Evolutionary conservation across 2,113 vertebrate species (phyloP), one percentile per base, ranked within the genome.

Genomic region (Tachycineta bicolor): DNA sequence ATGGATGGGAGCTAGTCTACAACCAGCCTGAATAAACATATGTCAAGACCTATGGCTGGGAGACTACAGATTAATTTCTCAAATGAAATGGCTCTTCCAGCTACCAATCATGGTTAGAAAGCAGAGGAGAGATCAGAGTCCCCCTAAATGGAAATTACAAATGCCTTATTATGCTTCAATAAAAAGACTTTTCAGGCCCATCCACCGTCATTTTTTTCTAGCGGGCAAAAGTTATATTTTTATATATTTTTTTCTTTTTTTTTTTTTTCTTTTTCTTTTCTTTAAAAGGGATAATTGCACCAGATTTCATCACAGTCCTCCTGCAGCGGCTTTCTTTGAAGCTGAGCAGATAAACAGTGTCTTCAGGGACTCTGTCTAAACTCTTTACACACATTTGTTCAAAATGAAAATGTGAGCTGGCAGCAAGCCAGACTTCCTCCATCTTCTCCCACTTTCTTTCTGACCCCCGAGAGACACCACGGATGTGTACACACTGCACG

Each of bases 371-470:
- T 71, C 67, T 9, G 4, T 41, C 62, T 85, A 96, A 94, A 91
- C 50, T 91, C 69, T 69, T 93, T 95, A 93, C 41, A 86, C 67
- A 62, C 12, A 44, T 93, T 93, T 80, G 81, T 75, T 95, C 37
- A 3, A 96, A 94, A 94, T 29, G 43, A 87, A 94, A 93, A 95
- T 85, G 70, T 60, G 58, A 95, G 24, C 77, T 90, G 88, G 90
- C 73, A 87, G 73, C 52, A 78, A 79, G 58, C 70, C 86, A 94
- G 49, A 52, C 50, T 84, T 93, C 44, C 34, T 33, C 39, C 5
- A 0, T 46, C 52, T 60, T 93, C 53, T 37, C 29, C 49, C 0
- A 1, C 85, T 87, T 93, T 53, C 67, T 74, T 92, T 92, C 87
- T 96, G 92, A 56, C 49, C 83, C 84, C 19, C 3, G 0, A 28